Base-by-base conservation (phyloP, 2,113 vertebrate species). In the Pelvicachromis taeniatus region DNA sequence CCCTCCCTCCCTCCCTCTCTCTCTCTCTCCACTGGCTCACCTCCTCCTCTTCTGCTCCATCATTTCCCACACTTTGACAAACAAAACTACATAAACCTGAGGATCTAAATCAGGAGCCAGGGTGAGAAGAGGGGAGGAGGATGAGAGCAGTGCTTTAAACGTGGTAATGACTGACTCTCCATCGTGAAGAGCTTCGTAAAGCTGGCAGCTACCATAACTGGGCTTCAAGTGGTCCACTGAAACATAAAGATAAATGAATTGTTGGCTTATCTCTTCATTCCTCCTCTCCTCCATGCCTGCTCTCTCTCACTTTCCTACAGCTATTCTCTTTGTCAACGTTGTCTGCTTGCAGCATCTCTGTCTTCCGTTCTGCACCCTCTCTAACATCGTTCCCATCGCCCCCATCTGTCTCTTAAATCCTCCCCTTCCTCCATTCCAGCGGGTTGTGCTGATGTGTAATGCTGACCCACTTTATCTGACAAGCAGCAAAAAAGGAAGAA, bases 381-480 rank as follows among this genome's bases (percentile, higher is more conserved):
- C 81, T 86, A 50, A 54, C 85, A 48, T 50, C 59, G 53, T 50
- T 50, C 56, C 58, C 59, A 29, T 82, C 83, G 19, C 63, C 68
- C 33, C 59, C 70, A 50, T 84, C 79, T 55, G 38, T 87, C 85
- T 80, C 75, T 82, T 80, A 78, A 86, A 83, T 78, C 84, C 85
- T 42, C 81, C 38, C 77, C 54, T 70, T 63, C 78, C 81, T 80
- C 65, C 84, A 86, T 83, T 81, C 82, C 79, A 16, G 83, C 14
- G 29, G 5, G 68, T 29, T 83, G 65, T 38, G 79, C 86, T 88
- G 88, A 87, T 91, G 85, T 84, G 91, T 88, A 87, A 90, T 86
- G 92, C 83, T 94, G 92, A 93, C 93, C 94, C 92, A 94, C 89
- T 95, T 93, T 93, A 90, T 85, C 85, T 90, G 88, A 91, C 21